Base-by-base conservation (phyloP, 2,797 vertebrate genomes). In the Sebastes umbrosus region DNA sequence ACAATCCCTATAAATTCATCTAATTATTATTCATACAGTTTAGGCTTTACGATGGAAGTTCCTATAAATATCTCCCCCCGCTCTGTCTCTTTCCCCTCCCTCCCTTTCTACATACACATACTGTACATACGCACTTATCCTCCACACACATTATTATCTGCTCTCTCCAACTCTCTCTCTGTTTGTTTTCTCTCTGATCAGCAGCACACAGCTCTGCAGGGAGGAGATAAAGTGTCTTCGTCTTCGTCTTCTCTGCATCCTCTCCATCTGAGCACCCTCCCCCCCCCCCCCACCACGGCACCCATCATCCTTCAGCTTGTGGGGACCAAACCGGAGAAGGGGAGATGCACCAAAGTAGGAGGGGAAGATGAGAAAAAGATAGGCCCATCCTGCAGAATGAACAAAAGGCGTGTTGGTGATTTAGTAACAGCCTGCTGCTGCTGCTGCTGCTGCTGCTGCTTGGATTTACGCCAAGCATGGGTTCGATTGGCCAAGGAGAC, bases 1-100 rank as follows among this genome's bases (percentile, higher is more conserved):
- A 84, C 85, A 79, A 73, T 81, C 76, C 73, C 43, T 46, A 52
- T 69, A 80, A 79, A 88, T 84, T 71, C 10, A 65, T 69, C 34
- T 79, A 34, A 88, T 90, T 87, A 89, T 81, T 88, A 86, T 90
- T 92, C 85, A 92, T 82, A 63, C 72, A 79, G 46, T 84, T 90
- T 36, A 75, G 62, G 71, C 77, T 79, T 91, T 77, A 84, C 16
- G 22, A 32, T 57, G 43, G 12, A 29, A 83, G 36, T 65, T 72
- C 25, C 78, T 87, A 88, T 89, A 89, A 91, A 90, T 90, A 82
- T 36, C 43, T 22, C 36, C 36, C 29, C 29, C 69, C 27, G 6
- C 59, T 64, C 34, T 3, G 32, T 80, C 62, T 73, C 54, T 73
- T 46, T 46, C 32, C 79, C 52, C 80, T 75, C 69, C 52, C 57